Percentiles rank a stretch among this genome's conserved stretches.
These are phyloP conservation scores for Allolobophora icterica DNA, from an alignment of 2,888 invertebrate species.

Conservation along the genomic window DNA sequence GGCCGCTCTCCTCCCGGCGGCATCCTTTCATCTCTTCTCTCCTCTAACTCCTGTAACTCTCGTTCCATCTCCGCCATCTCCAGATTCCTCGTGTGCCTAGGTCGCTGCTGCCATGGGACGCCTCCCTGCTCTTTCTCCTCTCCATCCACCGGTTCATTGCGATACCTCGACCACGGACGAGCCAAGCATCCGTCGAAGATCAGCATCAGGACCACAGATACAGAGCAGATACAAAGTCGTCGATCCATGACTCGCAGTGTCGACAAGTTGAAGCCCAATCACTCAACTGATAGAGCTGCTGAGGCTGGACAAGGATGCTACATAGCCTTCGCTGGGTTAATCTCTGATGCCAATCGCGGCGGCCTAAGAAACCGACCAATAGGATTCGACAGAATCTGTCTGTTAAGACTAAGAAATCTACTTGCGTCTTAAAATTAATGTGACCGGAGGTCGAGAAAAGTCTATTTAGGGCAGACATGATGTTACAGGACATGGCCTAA, in stretches of 20 bases:
- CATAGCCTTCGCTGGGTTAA: neutral
- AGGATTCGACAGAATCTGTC: neutral
- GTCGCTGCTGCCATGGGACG: neutral
- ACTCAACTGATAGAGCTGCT: neutral
- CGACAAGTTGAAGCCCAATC: neutral
- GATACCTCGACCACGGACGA: neutral
- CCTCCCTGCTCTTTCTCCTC: neutral
- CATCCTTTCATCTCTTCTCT: neutral
- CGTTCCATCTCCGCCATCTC: neutral
- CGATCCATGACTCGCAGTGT: neutral
- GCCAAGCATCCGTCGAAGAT: neutral
- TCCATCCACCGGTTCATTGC: neutral
- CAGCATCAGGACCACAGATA: neutral
- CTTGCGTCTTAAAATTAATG: too few species aligned
- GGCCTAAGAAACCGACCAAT: neutral
- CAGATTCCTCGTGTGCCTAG: neutral
- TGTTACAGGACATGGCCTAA: too few species aligned
- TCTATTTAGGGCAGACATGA: too few species aligned
- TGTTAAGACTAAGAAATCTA: too few species aligned
- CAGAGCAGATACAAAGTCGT: neutral
- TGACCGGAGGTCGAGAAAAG: too few species aligned
- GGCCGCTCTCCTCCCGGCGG: too few species aligned
- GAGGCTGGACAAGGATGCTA: neutral
- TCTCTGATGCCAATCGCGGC: neutral
- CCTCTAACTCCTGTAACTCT: neutral